Evolutionary conservation across 2,797 vertebrate species (phyloP), one percentile per base, ranked within the genome.

Genomic region (Anabas testudineus): DNA sequence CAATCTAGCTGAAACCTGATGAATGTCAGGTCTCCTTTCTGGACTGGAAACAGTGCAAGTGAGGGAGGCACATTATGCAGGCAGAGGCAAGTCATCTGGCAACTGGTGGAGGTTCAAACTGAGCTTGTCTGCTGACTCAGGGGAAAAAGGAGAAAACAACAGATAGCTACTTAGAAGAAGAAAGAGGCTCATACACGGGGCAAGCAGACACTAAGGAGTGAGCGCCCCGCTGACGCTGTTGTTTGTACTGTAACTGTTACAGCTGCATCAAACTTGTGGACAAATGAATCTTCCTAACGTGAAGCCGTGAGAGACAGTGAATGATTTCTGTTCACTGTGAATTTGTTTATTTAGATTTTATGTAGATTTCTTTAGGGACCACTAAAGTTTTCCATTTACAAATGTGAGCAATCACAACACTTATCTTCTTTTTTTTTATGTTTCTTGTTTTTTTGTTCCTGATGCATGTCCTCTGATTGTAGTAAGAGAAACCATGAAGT

Each of bases 1-100:
- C 18, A 24, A 64, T 19, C 28, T 22, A 8, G 55, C 2, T 55
- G 46, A 32, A 59, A 43, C 15, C 49, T 80, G 49, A 63, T 60
- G 52, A 47, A 73, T 57, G 66, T 49, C 71, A 52, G 34, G 30
- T 46, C 68, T 48, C 26, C 28, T 80, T 60, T 58, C 48, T 15
- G 3, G 60, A 30, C 24, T 54, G 46, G 71, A 52, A 71, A 39
- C 76, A 67, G 37, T 1, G 3, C 51, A 52, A 67, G 55, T 32
- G 19, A 61, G 60, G 16, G 45, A 42, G 16, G 63, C 45, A 64
- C 62, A 71, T 75, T 65, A 62, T 72, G 57, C 87, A 86, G 67
- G 87, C 76, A 79, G 71, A 75, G 80, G 41, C 87, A 84, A 55
- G 87, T 83, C 60, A 53, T 56, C 64, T 75, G 60, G 74, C 57